Conservation (phyloP, 1,140 invertebrate genomes). For the Lucilia cuprina region DNA sequence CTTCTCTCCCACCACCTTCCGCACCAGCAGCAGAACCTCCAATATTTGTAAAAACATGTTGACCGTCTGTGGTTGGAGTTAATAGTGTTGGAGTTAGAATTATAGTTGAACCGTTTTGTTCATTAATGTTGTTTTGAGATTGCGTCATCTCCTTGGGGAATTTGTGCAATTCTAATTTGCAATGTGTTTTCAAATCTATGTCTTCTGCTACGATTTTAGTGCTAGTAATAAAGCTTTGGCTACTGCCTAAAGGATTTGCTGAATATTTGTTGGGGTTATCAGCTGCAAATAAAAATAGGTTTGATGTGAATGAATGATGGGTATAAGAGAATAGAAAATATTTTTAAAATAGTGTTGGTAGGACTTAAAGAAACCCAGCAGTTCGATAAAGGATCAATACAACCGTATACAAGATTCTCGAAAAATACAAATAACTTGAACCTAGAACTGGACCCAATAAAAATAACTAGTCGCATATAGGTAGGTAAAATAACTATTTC, state of each 20-base stretch:
- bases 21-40: background rate
- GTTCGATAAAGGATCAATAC: too few relatives aligned
- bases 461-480: too few relatives aligned
- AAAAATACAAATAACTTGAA: too few relatives aligned
- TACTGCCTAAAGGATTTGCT: constrained; percentile 9
- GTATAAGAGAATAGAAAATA: background rate
- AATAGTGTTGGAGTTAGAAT: constrained; percentile 44
- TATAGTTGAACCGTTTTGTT: constrained; percentile 58
- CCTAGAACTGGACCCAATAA: too few relatives aligned
- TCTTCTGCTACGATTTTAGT: background rate
- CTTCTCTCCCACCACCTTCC: background rate
- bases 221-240: background rate
- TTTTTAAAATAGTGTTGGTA: background rate
- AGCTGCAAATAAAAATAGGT: background rate
- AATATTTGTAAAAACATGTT: background rate
- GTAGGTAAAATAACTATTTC: too few relatives aligned
- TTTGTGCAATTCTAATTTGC: constrained; percentile 59
- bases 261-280: background rate
- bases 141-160: constrained; percentile 47
- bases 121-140: constrained; percentile 24
- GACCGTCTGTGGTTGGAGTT: constrained; percentile 10
- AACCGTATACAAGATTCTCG: too few relatives aligned
- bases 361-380: too few relatives aligned
- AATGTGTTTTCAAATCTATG: constrained; percentile 41
- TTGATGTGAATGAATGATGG: background rate